Base-by-base conservation (phyloP, 30 jellyfish, hydroid and myxozoan species). In the Chrysaora quinquecirrha region DNA sequence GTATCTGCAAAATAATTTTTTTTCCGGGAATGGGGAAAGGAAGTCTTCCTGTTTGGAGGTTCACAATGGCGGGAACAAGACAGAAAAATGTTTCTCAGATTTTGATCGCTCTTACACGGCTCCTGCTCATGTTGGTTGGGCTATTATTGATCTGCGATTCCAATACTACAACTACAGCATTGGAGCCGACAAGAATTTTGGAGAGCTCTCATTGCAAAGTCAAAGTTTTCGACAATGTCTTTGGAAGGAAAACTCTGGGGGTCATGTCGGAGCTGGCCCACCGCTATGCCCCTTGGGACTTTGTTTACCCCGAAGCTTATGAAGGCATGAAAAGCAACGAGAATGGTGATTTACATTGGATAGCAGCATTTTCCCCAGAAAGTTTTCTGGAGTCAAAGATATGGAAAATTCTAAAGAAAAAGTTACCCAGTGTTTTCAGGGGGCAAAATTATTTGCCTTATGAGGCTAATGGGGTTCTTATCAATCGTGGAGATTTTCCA, bases 401-500 rank as follows among this genome's bases (percentile, higher is more conserved):
- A 12, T 87, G 96, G 96, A 87, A 71, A 62, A 20, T 29, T 0
- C 32, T 82, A 3, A 43, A 49, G 65, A 30, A 82, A 21, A 82
- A 38, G 46, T 30, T 82, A 47, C 64, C 75, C 20, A 24, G 31
- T 1, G 80, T 82, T 19, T 82, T 82, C 46, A 48, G 21, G 18
- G 85, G 75, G 28, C 49, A 21, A 56, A 38, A 64, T 3, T 87
- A 46, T 58, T 50, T 78, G 30, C 96, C 96, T 19, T 87, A 87
- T 68, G 89, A 71, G 16, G 82, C 84, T 0, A 49, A 65, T 0
- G 87, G 89, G 16, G 58, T 73, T 1, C 30, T 87, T 86, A 66
- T 87, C 20, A 72, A 73, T 48, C 87, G 96, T 65, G 96, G 96
- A 22, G 96, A 87, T 73, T 78, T 71, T 80, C 91, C 96, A 4